These are phyloP conservation scores for Eucidaris tribuloides DNA, from an alignment of 35 echinoderm and acorn worm genomes.

Conservation along the genomic window DNA sequence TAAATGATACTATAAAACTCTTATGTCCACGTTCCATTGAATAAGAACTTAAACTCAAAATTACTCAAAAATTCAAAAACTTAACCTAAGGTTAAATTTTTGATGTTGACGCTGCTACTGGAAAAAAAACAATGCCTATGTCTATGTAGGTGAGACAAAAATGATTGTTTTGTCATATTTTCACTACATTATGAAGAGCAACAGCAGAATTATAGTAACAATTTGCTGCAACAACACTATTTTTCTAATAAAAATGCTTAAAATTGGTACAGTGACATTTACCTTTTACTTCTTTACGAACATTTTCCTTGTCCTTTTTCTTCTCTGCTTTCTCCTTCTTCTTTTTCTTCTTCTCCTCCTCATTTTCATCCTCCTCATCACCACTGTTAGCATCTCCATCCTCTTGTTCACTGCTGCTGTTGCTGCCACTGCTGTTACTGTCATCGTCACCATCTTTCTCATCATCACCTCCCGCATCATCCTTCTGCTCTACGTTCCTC, in stretches of 20 bases:
- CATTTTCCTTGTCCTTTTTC: constrained; percentile 21
- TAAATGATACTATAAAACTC: too few relatives aligned
- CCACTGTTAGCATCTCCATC: constrained; percentile 11
- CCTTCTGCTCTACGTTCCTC: constrained; percentile 3
- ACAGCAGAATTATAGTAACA: too few relatives aligned
- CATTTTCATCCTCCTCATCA: constrained; percentile 2
- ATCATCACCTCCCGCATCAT: neutral
- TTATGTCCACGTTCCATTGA: too few relatives aligned
- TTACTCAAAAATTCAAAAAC: too few relatives aligned
- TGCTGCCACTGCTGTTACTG: neutral
- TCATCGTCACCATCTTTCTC: neutral
- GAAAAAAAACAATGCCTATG: too few relatives aligned
- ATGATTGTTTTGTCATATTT: too few relatives aligned
- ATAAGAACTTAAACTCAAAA: too few relatives aligned
- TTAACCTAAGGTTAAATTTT: too few relatives aligned
- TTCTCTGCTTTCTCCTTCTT: constrained; percentile 18
- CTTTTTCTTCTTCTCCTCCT: constrained; percentile 30
- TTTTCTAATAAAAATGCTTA: neutral
- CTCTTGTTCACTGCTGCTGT: constrained; percentile 33
- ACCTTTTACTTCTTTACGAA: neutral
- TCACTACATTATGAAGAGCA: too few relatives aligned
- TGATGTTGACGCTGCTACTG: too few relatives aligned
- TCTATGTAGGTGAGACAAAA: neutral
- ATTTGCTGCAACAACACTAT: too few relatives aligned
- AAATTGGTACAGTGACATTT: neutral